Percentiles rank a stretch among this genome's conserved stretches.
Conservation (phyloP, 2,113 vertebrate species). For the Gracilinanus agilis region DNA sequence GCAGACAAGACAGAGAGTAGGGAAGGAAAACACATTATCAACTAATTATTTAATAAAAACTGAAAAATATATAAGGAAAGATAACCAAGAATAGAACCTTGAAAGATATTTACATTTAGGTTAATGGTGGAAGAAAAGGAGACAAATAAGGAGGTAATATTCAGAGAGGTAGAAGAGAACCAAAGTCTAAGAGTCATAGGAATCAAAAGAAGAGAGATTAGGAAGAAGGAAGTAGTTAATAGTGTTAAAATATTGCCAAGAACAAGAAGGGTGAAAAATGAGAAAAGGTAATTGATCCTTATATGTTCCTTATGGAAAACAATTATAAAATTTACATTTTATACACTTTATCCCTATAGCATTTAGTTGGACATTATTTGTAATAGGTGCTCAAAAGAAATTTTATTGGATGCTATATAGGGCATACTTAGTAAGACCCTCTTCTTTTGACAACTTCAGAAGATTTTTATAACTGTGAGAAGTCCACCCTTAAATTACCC, state of each 20-base stretch:
- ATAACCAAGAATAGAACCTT: background rate
- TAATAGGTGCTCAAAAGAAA: background rate
- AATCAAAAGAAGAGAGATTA: background rate
- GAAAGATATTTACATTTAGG: background rate
- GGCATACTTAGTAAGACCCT: background rate
- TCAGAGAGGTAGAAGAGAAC: background rate
- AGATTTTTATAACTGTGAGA: background rate
- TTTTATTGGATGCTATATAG: background rate
- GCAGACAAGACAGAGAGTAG: too few relatives aligned
- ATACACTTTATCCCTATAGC: background rate
- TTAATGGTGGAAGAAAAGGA: background rate
- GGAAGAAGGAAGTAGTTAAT: background rate
- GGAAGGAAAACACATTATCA: too few relatives aligned
- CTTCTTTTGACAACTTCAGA: background rate
- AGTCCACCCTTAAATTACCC: background rate
- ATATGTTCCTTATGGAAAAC: background rate
- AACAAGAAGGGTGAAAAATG: background rate
- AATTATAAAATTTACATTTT: background rate
- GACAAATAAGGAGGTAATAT: background rate
- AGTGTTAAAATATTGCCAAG: background rate
- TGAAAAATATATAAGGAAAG: background rate
- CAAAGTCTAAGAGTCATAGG: background rate
- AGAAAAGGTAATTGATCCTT: background rate
- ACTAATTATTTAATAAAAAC: too few relatives aligned
- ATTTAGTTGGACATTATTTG: background rate